Evolutionary conservation across 2,113 vertebrate species (phyloP).

Genomic region (Diphyllodes magnificus): DNA sequence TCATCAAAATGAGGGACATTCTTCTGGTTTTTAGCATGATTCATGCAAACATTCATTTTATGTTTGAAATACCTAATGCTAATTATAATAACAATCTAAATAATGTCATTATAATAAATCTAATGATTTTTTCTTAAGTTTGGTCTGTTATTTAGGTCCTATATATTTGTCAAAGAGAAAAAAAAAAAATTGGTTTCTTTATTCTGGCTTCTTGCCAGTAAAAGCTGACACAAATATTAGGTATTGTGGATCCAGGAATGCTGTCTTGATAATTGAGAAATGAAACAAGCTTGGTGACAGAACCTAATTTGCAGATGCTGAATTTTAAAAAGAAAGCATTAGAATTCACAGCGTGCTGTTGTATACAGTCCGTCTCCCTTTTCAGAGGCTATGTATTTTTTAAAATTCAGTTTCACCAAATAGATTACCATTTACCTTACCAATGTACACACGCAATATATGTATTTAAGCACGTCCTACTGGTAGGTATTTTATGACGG

Average conservation of each 20-base stretch:
- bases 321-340: neutral
- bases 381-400: neutral
- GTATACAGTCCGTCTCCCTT: neutral
- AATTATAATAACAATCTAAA: neutral
- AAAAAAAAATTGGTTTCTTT: neutral
- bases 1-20: neutral
- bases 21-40: neutral
- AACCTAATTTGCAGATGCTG: neutral
- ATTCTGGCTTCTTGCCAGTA: neutral
- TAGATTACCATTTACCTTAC: neutral
- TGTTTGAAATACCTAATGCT: neutral
- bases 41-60: neutral
- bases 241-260: neutral
- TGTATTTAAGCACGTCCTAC: neutral
- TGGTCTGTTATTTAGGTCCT: neutral
- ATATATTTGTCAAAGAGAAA: neutral
- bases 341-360: neutral
- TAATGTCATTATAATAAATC: neutral
- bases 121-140: neutral
- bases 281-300: neutral
- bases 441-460: accelerated
- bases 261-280: neutral
- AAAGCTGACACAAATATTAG: neutral
- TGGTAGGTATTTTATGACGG: neutral
- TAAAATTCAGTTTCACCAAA: neutral